phyloP scores from a whole-genome alignment of 2,797 vertebrate genomes.

The Acrossocheilus fasciatus region DNA sequence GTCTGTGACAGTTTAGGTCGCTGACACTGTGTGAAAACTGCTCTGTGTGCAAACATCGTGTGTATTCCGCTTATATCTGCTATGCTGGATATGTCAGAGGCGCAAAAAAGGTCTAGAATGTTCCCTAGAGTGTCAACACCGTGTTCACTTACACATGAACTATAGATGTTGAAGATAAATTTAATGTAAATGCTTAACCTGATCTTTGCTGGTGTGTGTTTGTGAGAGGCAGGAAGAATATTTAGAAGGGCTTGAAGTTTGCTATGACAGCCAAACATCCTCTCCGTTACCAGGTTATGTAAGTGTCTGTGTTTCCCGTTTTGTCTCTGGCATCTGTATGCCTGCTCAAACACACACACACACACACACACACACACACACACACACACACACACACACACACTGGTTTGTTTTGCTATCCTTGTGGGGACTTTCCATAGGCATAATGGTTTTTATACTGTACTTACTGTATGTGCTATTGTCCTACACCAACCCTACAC shows the following conservation, averaged over 20 bases:
- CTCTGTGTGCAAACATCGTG: background rate
- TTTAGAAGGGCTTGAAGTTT: constrained; percentile 65
- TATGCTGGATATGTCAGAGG: constrained; percentile 15
- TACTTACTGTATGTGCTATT: too few relatives aligned
- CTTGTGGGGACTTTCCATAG: too few relatives aligned
- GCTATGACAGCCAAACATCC: constrained; percentile 70
- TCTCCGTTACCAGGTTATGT: constrained; percentile 70
- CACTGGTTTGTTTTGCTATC: too few relatives aligned
- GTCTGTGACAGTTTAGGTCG: background rate
- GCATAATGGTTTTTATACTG: too few relatives aligned
- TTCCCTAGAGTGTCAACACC: constrained; percentile 16
- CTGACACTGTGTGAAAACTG: constrained; percentile 12
- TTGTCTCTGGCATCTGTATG: constrained; percentile 51
- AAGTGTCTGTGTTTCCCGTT: constrained; percentile 73
- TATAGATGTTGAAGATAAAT: background rate
- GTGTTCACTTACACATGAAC: constrained; percentile 19
- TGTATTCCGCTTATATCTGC: constrained; percentile 24
- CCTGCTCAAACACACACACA: constrained; percentile 40
- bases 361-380: constrained; percentile 43
- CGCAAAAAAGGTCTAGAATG: constrained; percentile 15
- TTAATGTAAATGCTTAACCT: constrained; percentile 62
- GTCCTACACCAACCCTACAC: too few relatives aligned
- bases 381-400: constrained; percentile 46
- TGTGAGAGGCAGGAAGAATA: constrained; percentile 14
- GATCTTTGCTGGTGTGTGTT: constrained; percentile 31